A percentile compares a stretch with the other conserved stretches of the same genome.
Evolutionary conservation across 2,113 vertebrate species (phyloP).

Genomic region (Columba janthina): DNA sequence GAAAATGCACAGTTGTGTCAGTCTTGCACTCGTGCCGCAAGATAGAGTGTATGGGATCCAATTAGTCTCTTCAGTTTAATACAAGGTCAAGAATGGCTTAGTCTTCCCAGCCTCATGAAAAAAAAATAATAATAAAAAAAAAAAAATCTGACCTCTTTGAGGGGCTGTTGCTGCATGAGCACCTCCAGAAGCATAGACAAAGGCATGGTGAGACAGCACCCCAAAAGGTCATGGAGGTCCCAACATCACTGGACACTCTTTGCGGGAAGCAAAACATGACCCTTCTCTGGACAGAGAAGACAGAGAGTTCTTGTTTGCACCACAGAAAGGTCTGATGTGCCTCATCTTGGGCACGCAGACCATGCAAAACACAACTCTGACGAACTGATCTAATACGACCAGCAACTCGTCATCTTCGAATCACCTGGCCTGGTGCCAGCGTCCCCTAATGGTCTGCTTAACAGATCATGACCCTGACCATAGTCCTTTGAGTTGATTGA

Average conservation of each 20-base stretch:
- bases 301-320: not conserved
- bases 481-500: not conserved
- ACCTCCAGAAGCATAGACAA: not conserved
- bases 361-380: not conserved
- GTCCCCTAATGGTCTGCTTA: not conserved
- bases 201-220: not conserved
- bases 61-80: not conserved
- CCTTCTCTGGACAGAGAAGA: not conserved
- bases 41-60: slow-evolving; percentile 17
- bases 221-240: not conserved
- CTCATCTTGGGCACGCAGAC: rapidly evolving
- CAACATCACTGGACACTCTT: not conserved
- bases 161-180: not conserved
- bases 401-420: not conserved
- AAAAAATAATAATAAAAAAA: not conserved
- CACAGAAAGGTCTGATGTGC: not conserved
- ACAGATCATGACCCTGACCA: not conserved
- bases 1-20: slow-evolving; percentile 56
- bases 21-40: not conserved
- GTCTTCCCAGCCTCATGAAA: not conserved
- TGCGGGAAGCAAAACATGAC: not conserved
- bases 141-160: not conserved
- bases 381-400: not conserved
- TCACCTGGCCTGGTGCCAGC: not conserved
- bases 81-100: slow-evolving; percentile 7